Conservation (phyloP, 2,888 invertebrate species). For the Cephus nigrinus region DNA sequence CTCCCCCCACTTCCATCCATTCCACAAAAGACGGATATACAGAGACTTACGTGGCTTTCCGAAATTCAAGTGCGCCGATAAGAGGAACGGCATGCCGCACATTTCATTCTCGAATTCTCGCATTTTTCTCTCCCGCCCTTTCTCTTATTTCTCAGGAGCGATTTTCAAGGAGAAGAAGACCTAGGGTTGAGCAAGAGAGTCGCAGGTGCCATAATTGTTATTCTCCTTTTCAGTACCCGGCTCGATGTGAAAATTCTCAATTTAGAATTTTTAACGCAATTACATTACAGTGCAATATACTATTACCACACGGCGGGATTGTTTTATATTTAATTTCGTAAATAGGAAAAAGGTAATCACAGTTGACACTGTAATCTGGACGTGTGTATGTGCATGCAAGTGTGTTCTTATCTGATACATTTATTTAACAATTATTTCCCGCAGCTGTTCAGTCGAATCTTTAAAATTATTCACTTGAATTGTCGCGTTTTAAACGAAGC, state of each 20-base stretch:
- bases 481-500: conserved; percentile 28
- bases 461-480: conserved; percentile 39
- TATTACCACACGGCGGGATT: no score
- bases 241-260: no score
- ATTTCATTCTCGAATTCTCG: background rate
- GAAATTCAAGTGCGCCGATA: background rate
- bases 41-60: background rate
- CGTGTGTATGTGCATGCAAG: background rate
- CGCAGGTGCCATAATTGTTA: no score
- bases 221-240: no score
- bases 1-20: background rate
- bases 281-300: no score
- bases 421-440: conserved; percentile 30
- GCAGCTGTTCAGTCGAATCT: conserved; percentile 29
- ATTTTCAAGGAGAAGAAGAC: no score
- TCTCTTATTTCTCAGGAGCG: no score
- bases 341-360: no score
- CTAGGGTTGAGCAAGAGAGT: no score
- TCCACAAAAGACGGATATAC: conserved; percentile 2
- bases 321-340: background rate
- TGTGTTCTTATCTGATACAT: conserved; percentile 26
- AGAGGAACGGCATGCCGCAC: background rate
- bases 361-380: background rate
- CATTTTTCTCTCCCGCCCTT: no score
- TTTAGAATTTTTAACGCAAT: no score